Evolutionary conservation across 1,140 invertebrate genomes (phyloP).

Genomic region (Drosophila neocordata): DNA sequence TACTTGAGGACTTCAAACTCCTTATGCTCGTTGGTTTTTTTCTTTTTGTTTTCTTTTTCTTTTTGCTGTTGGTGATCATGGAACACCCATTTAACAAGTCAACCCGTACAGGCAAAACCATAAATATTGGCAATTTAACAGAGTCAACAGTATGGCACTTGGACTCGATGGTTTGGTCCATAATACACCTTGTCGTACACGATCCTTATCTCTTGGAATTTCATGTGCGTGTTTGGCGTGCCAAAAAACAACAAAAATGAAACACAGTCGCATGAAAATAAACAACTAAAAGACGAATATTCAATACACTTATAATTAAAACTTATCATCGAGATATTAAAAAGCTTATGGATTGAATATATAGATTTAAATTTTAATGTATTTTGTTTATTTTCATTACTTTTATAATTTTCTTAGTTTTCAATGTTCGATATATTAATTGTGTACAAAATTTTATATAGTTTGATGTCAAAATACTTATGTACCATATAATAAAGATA

Average conservation of each 20-base stretch:
- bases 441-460: no score
- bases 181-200: slow-evolving; percentile 82
- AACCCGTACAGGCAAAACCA: slow-evolving; percentile 66
- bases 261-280: slow-evolving; percentile 18
- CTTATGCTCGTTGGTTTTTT: not conserved
- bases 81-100: slow-evolving; percentile 82
- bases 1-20: slow-evolving; percentile 39
- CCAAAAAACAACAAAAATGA: slow-evolving; percentile 71
- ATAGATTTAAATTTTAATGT: no score
- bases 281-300: slow-evolving; percentile 28
- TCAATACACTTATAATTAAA: no score
- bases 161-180: slow-evolving; percentile 52
- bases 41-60: not conserved
- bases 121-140: slow-evolving; percentile 82
- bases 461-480: no score
- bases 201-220: slow-evolving; percentile 81
- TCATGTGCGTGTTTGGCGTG: slow-evolving; percentile 76
- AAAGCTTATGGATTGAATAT: no score
- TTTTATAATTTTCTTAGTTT: no score
- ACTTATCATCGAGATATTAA: no score
- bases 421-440: no score
- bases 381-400: no score
- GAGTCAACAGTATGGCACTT: slow-evolving; percentile 81
- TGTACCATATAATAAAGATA: no score
- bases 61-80: slow-evolving; percentile 34